phyloP scores from a whole-genome alignment of 2,113 vertebrate species.

The Pogona vitticeps region DNA sequence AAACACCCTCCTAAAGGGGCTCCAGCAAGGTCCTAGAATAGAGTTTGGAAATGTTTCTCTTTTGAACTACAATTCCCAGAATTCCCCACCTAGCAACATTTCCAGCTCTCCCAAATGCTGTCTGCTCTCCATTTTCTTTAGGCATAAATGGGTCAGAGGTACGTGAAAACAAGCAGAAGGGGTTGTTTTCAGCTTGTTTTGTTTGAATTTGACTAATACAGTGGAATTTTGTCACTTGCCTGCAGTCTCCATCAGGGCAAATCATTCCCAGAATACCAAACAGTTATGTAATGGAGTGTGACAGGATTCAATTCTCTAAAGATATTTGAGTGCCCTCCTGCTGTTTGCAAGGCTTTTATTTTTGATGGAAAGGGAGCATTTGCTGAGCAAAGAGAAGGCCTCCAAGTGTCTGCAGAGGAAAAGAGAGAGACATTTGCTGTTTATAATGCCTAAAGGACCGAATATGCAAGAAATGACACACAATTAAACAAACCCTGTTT shows the following conservation, averaged over 20 bases:
- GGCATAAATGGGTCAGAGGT: neutral
- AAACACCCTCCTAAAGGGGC: too few species aligned
- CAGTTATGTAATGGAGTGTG: neutral
- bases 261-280: neutral
- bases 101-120: neutral
- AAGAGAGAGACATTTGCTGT: neutral
- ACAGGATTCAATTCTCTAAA: neutral
- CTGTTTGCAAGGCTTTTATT: neutral
- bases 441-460: constrained; percentile 7
- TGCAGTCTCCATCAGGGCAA: neutral
- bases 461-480: neutral
- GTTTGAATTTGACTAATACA: neutral
- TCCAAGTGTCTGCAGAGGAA: neutral
- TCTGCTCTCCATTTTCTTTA: neutral
- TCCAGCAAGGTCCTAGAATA: too few species aligned
- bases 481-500: constrained; percentile 17
- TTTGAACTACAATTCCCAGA: too few species aligned
- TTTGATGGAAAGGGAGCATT: neutral
- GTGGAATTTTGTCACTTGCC: constrained; percentile 11
- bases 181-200: neutral
- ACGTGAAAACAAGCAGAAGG: neutral
- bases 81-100: too few species aligned
- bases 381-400: neutral
- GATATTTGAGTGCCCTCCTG: neutral
- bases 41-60: too few species aligned